phyloP scores from a whole-genome alignment of 1,140 invertebrate species.

The Pogonomyrmex barbatus region DNA sequence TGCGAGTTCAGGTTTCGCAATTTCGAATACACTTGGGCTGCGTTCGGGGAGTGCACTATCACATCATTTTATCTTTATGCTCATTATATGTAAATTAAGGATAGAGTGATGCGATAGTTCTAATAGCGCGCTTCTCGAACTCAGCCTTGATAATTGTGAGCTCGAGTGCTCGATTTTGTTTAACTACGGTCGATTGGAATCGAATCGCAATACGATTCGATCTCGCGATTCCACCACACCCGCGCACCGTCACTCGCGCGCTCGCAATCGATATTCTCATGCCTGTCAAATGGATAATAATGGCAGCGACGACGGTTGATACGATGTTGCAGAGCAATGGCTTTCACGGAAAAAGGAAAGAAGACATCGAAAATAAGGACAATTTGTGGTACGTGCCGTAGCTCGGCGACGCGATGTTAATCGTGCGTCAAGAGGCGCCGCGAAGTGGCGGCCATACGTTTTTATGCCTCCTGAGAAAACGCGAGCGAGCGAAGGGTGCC shows the following conservation, averaged over 20 bases:
- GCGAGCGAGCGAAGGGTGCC: background rate
- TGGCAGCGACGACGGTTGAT: constrained; percentile 80
- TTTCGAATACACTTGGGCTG: too few species aligned
- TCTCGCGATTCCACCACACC: background rate
- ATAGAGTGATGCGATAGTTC: too few species aligned
- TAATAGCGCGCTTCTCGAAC: background rate
- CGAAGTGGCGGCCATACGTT: background rate
- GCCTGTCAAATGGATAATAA: constrained; percentile 78
- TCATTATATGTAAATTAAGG: too few species aligned
- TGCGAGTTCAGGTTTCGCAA: too few species aligned
- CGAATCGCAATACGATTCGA: constrained; percentile 16
- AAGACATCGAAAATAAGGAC: constrained; percentile 88
- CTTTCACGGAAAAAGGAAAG: constrained; percentile 88
- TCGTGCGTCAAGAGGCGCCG: background rate
- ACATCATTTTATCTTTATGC: too few species aligned
- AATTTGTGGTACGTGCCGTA: constrained; percentile 88
- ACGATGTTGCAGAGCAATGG: constrained; percentile 87
- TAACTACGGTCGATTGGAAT: background rate
- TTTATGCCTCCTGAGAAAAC: background rate
- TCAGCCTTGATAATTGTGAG: background rate
- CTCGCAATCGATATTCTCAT: constrained; percentile 66
- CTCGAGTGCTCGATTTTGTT: background rate
- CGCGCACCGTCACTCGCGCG: constrained; percentile 32
- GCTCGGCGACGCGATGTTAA: constrained; percentile 20
- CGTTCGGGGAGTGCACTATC: too few species aligned